These are phyloP conservation scores for Clistopyga incitator DNA, from an alignment of 2,888 invertebrate species.

Conservation along the genomic window DNA sequence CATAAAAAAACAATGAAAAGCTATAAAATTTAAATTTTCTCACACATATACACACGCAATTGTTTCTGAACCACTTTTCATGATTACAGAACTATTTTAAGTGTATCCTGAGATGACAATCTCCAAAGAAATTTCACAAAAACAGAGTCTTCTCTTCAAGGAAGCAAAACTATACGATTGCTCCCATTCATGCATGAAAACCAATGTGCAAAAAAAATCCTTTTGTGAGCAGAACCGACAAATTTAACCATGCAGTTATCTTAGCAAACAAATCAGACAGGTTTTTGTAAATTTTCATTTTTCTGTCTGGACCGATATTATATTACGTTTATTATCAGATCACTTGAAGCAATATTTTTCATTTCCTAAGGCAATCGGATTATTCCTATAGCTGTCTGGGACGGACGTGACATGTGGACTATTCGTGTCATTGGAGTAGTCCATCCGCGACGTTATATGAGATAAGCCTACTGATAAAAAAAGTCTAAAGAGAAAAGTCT, in stretches of 20 bases:
- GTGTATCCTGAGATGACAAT: too few species aligned
- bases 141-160: too few species aligned
- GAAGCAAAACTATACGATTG: too few species aligned
- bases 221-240: background rate
- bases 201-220: too few species aligned
- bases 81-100: too few species aligned
- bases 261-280: background rate
- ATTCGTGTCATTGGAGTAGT: slow-evolving; percentile 5
- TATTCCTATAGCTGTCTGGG: slow-evolving; percentile 1
- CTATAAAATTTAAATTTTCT: too few species aligned
- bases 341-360: background rate
- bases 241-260: background rate
- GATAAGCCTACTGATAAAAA: slow-evolving; percentile 3
- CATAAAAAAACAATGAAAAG: too few species aligned
- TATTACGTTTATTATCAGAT: background rate
- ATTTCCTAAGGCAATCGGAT: background rate
- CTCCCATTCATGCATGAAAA: too few species aligned
- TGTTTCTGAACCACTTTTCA: too few species aligned
- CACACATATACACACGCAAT: too few species aligned
- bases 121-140: too few species aligned
- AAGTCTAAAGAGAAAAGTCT: background rate
- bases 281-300: background rate
- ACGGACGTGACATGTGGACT: slow-evolving; percentile 9
- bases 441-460: background rate
- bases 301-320: background rate